phyloP scores from a whole-genome alignment of 2,797 vertebrate genomes.

The Cynopterus sphinx region DNA sequence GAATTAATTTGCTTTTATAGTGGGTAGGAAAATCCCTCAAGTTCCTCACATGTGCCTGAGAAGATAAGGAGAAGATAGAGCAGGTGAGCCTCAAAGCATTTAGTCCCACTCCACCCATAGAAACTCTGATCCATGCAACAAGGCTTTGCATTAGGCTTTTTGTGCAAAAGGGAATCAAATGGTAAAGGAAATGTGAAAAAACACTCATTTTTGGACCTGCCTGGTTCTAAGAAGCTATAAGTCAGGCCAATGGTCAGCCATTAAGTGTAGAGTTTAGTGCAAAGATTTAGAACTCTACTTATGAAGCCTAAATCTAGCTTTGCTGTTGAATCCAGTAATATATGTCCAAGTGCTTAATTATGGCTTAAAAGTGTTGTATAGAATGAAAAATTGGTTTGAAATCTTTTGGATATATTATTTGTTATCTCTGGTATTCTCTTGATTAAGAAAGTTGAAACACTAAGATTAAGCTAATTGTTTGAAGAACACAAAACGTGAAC shows the following conservation, averaged over 20 bases:
- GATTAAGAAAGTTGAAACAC: background rate
- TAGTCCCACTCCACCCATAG: background rate
- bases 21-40: background rate
- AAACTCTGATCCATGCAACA: background rate
- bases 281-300: background rate
- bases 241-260: background rate
- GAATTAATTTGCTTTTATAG: conserved; percentile 21
- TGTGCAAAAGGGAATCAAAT: background rate
- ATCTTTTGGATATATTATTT: background rate
- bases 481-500: background rate
- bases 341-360: background rate
- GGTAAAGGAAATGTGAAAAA: background rate
- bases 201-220: background rate
- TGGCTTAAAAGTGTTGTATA: background rate
- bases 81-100: background rate
- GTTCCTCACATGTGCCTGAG: background rate
- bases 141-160: background rate
- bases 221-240: background rate
- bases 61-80: background rate
- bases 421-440: conserved; percentile 1
- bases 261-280: background rate
- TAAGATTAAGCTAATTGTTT: background rate
- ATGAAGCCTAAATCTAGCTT: background rate
- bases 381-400: background rate
- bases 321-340: background rate